A percentile compares a stretch with the other conserved stretches of the same genome.
Evolutionary conservation across 2,797 vertebrate species (phyloP).

Genomic region (Falco columbarius): DNA sequence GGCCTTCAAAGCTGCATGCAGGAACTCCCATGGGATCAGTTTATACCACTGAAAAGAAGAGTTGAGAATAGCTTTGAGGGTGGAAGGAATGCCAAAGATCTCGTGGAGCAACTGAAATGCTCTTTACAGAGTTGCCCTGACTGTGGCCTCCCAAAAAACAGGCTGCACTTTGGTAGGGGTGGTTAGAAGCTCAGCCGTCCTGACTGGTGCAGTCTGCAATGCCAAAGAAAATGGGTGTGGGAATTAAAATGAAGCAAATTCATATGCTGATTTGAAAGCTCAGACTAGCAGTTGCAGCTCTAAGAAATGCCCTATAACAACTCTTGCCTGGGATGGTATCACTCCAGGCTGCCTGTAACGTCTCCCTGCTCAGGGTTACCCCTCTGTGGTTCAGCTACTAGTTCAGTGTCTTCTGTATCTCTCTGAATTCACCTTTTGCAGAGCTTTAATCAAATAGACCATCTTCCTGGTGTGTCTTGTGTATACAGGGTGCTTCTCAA

Average conservation of each 20-base stretch:
- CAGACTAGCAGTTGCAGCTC: background rate
- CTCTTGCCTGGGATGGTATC: background rate
- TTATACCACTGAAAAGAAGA: background rate
- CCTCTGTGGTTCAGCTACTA: background rate
- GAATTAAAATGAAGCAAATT: background rate
- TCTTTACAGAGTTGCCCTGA: background rate
- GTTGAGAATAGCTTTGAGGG: background rate
- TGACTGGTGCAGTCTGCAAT: background rate
- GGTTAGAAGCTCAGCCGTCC: fast-evolving
- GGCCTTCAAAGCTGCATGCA: background rate
- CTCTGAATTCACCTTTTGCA: background rate
- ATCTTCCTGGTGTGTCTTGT: background rate
- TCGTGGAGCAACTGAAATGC: background rate
- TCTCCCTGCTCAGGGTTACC: background rate
- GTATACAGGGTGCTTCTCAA: background rate
- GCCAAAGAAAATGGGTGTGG: background rate
- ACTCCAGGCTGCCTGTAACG: background rate
- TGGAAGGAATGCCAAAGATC: background rate
- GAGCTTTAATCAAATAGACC: background rate
- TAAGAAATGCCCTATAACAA: background rate
- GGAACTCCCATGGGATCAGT: background rate
- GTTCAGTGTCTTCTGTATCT: background rate
- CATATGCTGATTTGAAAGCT: background rate
- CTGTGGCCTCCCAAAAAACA: background rate
- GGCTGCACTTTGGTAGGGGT: background rate